Evolutionary conservation across 2,888 invertebrate genomes (phyloP), one percentile per base, ranked within the genome.

Genomic region (Dasypolia templi): DNA sequence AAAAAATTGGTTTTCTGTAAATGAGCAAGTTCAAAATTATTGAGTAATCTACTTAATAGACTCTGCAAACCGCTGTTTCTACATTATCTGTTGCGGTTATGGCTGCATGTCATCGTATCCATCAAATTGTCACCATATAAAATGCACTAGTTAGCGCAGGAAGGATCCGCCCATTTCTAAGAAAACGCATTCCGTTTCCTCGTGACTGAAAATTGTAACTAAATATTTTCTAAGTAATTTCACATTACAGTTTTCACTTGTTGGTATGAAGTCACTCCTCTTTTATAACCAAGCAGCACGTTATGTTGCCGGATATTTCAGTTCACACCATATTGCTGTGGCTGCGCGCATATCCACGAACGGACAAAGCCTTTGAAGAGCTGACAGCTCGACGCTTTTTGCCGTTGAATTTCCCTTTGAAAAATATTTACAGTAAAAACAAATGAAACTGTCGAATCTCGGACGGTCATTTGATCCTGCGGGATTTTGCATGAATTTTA

Each of bases 401-500:
- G 29, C 44, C 39, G 62, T 35, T 11, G 12, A 55, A 64, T 6
- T 44, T 58, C 44, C 51, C 53, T 56, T 65, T 3, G 7, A n/a
- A 73, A 64, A 73, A 67, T 72, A 49, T 55, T 42, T 22, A 44
- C 29, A 46, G n/a, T 12, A 55, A 49, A 51, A 55, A 62, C 53
- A 69, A 73, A 81, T 9, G 35, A 72, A 42, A 19, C 35, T 42
- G 22, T 49, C 59, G 49, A 65, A 74, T 44, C 64, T 65, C 49
- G 3, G n/a, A 11, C 44, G n/a, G 26, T 32, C 49, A 58, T 46
- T 49, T 53, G 19, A 61, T 26, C 55, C 63, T 26, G 22, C 5
- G n/a, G 44, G n/a, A 56, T 32, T 59, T 72, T 49, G 9, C 19
- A 72, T 49, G 39, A 53, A 55, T 64, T 61, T 77, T 72, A 17